Evolutionary conservation across 2,888 invertebrate genomes (phyloP), one percentile per base, ranked within the genome.

Genomic region (Digitonthophagus gazella): DNA sequence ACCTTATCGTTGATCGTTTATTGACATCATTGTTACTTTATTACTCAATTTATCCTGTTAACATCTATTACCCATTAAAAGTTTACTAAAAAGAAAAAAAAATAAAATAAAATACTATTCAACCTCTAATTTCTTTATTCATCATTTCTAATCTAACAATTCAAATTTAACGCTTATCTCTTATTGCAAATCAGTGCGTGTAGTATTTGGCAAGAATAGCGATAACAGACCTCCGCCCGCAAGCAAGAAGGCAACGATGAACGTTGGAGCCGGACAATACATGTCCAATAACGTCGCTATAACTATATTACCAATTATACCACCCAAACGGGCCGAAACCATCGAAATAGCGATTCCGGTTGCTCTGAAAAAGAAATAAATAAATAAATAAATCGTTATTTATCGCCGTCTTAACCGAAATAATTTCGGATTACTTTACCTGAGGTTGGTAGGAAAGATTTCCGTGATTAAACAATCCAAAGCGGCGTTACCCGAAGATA

Each of bases 381-480:
- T 65, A 68, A 22, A 44, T 18, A 11, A n/a, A 66, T n/a, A n/a
- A n/a, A n/a, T n/a, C n/a, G n/a, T n/a, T n/a, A n/a, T n/a, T n/a
- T n/a, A n/a, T n/a, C n/a, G n/a, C n/a, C n/a, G n/a, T n/a, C n/a
- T n/a, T n/a, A n/a, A n/a, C n/a, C n/a, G n/a, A n/a, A n/a, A n/a
- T n/a, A n/a, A n/a, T n/a, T 15, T n/a, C 8, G 6, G 15, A 3
- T 14, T 15, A 28, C 28, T 5, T 69, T 84, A 92, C 93, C 95
- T 89, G 78, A 96, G 86, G 83, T 93, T 91, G 57, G 96, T 96
- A 44, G 96, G 96, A 82, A 96, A 96, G 71, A 96, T 92, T 85
- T 97, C 97, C 18, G 95, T 95, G 79, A 94, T 93, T 75, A 97
- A 88, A 80, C 96, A 96, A 85, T 96, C 96, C 72, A 96, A 86